A percentile compares a stretch with the other conserved stretches of the same genome.
Conservation (phyloP, 2,888 invertebrate genomes). For the Erebia palarica region DNA sequence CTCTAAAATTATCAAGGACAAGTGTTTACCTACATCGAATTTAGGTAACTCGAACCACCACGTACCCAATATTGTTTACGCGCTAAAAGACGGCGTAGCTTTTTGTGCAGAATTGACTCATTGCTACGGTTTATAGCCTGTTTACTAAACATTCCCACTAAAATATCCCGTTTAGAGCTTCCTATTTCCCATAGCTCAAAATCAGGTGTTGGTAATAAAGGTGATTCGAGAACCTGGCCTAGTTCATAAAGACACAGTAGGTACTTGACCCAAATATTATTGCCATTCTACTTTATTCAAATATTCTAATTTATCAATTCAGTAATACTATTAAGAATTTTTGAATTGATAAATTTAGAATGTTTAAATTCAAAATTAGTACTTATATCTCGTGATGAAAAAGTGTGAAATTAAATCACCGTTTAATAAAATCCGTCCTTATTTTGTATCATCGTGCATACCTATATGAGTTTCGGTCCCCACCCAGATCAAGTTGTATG, state of each 20-base stretch:
- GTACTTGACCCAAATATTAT: too few species aligned
- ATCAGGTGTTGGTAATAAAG: not conserved
- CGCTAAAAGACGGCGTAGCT: conserved; percentile 9
- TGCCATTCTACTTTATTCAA: too few species aligned
- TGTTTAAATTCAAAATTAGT: too few species aligned
- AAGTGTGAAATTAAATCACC: too few species aligned
- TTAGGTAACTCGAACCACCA: not conserved
- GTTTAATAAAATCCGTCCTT: too few species aligned
- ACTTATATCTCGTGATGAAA: too few species aligned
- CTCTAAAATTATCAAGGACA: not conserved
- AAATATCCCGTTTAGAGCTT: conserved; percentile 31
- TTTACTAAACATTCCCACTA: conserved; percentile 37
- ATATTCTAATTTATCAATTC: too few species aligned
- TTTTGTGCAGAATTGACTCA: conserved; percentile 32
- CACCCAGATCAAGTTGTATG: too few species aligned
- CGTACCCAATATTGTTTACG: conserved; percentile 20
- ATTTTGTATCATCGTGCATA: too few species aligned
- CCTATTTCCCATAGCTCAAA: not conserved
- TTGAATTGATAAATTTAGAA: too few species aligned
- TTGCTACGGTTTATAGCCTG: conserved; percentile 30
- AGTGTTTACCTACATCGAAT: not conserved
- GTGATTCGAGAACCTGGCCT: not conserved
- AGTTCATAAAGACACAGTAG: not conserved
- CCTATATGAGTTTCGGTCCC: too few species aligned
- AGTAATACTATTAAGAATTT: too few species aligned